Evolutionary conservation across 2,113 vertebrate species (phyloP).

Genomic region (Poeciliopsis occidentalis): DNA sequence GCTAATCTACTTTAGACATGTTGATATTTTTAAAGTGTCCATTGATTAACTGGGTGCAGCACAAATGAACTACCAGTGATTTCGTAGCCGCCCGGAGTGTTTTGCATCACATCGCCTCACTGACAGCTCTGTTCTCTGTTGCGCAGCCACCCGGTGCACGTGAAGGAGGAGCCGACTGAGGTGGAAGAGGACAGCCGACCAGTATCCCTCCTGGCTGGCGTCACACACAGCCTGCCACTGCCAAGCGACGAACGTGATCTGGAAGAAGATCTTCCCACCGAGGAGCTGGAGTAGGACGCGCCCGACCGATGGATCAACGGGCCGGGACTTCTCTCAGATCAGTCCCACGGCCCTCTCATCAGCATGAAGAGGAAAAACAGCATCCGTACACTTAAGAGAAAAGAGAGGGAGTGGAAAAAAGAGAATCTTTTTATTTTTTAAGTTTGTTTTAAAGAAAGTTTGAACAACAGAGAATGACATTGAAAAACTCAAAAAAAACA

Average conservation of each 20-base stretch:
- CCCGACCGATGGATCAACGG: constrained; percentile 32
- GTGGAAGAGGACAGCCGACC: constrained; percentile 91
- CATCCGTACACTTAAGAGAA: constrained; percentile 62
- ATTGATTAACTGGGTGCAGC: not conserved
- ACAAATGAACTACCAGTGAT: not conserved
- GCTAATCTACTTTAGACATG: too few relatives aligned
- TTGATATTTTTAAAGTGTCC: not conserved
- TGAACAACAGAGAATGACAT: constrained; percentile 73
- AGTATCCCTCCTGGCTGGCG: constrained; percentile 83
- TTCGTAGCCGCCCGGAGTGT: not conserved
- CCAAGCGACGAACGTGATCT: constrained; percentile 91
- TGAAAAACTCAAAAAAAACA: constrained; percentile 75
- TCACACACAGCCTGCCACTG: constrained; percentile 88
- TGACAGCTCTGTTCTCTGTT: constrained; percentile 7
- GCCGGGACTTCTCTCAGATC: constrained; percentile 47
- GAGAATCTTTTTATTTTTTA: constrained; percentile 47
- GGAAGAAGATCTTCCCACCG: constrained; percentile 93
- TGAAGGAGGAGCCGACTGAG: constrained; percentile 97
- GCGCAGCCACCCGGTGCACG: constrained; percentile 90
- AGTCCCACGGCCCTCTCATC: constrained; percentile 51
- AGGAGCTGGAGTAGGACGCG: constrained; percentile 92
- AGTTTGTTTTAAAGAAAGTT: constrained; percentile 62
- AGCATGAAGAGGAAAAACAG: constrained; percentile 59
- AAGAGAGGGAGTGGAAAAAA: constrained; percentile 50
- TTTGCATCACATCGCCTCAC: not conserved